Evolutionary conservation across 2,797 vertebrate genomes (phyloP), one percentile per base, ranked within the genome.

Genomic region (Brotogeris chrysoptera): DNA sequence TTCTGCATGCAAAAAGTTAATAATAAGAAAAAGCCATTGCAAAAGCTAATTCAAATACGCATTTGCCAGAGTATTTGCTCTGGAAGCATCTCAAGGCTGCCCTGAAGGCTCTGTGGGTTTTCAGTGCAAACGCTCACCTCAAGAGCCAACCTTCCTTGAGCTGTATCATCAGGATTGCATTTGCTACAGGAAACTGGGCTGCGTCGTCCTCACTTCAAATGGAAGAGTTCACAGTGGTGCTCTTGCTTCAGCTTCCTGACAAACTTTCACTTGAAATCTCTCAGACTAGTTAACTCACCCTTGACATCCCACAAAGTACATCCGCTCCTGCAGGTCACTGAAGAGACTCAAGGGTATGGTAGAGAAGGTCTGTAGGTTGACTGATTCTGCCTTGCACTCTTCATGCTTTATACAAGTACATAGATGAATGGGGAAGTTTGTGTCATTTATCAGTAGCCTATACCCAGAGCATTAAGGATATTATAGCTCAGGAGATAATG

Each of bases 391-490:
- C 53, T 43, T 68, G 24, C 8, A 7, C 34, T 95, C 69, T 59
- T 74, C 86, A 59, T 53, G 64, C 30, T 50, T 89, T 63, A 34
- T 23, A 44, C 49, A 60, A 85, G 30, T 4, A 16, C 25, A 50
- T 11, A 86, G 41, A 90, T 28, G 52, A 77, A 63, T 34, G 21
- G 55, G 70, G 68, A 61, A 57, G 73, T 94, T 90, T 92, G 14
- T 64, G 36, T 71, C 86, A 53, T 93, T 83, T 78, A 94, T 93
- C 95, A 88, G 61, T 25, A 68, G 64, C 25, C 85, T 78, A 88
- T 65, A 94, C n/a, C 20, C 90, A 80, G 74, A 82, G 36, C 53
- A 80, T 66, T 59, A 82, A n/a, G 27, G 71, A 55, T 59, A 74
- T 87, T 87, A 87, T 83, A 92, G 80, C 78, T 65, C 72, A 83